Evolutionary conservation across 2,797 vertebrate genomes (phyloP), one percentile per base, ranked within the genome.

Genomic region (Crypturellus tataupa): DNA sequence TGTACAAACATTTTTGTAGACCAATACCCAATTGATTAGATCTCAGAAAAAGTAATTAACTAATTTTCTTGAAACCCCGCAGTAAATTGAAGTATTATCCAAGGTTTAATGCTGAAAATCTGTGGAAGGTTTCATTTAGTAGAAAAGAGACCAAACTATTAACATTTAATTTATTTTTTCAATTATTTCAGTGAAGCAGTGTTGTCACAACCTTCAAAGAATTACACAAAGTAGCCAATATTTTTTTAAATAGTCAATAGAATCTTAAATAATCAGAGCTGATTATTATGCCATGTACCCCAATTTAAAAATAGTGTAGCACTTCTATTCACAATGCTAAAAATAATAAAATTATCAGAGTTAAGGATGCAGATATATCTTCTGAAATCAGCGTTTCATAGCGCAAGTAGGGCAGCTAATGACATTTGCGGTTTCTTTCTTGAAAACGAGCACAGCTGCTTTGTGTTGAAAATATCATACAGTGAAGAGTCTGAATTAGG

Each of bases 41-140:
- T 95, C 90, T 91, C 80, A 85, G 87, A 67, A 93, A 96, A 83
- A 53, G 79, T 92, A 95, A 96, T 94, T 95, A 95, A 68, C 64
- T 91, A 80, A 76, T 93, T 92, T 96, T 92, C 76, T 89, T 95
- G 72, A 92, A 95, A 87, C 67, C 89, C 51, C 23, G 67, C 39
- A 87, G 76, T 42, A 95, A 93, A 92, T 70, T 87, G 75, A 94
- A 95, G 44, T 69, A 77, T 89, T 92, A 89, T 67, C 73, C 31
- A 76, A 85, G 31, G 70, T 70, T 93, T 92, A 89, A 85, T 80
- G 39, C 59, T 81, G 59, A 81, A 89, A 95, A 95, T 76, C 89
- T 93, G 12, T 49, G 37, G 35, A 68, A 87, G 17, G 49, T 92
- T 92, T 85, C 10, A 69, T 94, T 85, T 85, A 40, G 85, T 79